A percentile compares a stretch with the other conserved stretches of the same genome.
These are phyloP conservation scores for Siphlonurus alternatus DNA, from an alignment of 2,888 invertebrate genomes.

Conservation along the genomic window DNA sequence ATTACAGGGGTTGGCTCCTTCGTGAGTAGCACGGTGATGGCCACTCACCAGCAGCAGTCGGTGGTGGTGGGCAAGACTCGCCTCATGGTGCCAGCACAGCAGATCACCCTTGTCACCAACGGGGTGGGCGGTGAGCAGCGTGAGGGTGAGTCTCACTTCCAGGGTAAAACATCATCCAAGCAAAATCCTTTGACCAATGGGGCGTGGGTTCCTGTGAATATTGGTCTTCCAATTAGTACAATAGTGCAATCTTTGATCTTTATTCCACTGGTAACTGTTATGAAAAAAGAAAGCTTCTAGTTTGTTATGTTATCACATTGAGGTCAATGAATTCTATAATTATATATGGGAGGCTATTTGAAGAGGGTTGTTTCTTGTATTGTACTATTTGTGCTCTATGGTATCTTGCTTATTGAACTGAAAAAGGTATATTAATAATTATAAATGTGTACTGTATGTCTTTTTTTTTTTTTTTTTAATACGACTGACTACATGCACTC, in stretches of 20 bases:
- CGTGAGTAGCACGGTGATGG: slow-evolving; percentile 2
- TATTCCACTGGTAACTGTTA: too few species aligned
- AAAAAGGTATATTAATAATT: too few species aligned
- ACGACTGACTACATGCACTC: too few species aligned
- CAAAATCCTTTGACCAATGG: not conserved
- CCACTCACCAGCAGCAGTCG: slow-evolving; percentile 23
- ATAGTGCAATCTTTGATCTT: not conserved
- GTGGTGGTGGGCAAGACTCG: slow-evolving; percentile 31
- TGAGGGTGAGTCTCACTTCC: slow-evolving; percentile 14
- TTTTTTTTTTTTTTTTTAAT: too few species aligned
- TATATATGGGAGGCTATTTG: too few species aligned
- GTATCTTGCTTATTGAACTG: too few species aligned
- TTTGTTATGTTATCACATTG: too few species aligned
- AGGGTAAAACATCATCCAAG: not conserved
- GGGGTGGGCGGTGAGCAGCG: slow-evolving; percentile 38
- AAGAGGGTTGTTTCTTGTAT: too few species aligned
- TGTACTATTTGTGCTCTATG: too few species aligned
- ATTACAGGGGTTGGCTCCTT: slow-evolving; percentile 1
- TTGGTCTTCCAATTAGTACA: not conserved
- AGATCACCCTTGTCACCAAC: slow-evolving; percentile 39
- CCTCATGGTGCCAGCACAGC: slow-evolving; percentile 39
- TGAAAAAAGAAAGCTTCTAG: too few species aligned
- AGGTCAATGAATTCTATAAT: too few species aligned
- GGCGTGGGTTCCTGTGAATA: not conserved
- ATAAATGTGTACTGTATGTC: too few species aligned